Base-by-base conservation (phyloP, 2,113 vertebrate species). In the Opisthocomus hoazin region DNA sequence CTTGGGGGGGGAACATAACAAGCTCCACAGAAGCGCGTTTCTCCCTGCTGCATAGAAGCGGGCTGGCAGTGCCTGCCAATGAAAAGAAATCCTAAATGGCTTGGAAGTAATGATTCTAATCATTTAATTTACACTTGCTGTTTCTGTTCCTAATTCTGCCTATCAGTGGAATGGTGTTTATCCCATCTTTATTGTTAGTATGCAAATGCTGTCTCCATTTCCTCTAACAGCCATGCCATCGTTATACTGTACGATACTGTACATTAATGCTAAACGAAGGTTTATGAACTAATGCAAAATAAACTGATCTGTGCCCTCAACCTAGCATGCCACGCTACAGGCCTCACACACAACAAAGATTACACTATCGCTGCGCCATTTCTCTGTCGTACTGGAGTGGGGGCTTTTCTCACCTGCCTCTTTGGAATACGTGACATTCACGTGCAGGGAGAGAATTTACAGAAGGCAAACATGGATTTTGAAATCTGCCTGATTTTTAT, bases 101-200 rank as follows among this genome's bases (percentile, higher is more conserved):
- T 86, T 70, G 37, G 73, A 96, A 96, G 27, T 75, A 95, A 96
- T 75, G 36, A 93, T 84, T 95, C 66, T 92, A 97, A 97, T 95
- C 84, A 94, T 86, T 92, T 82, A 77, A 94, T 97, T 97, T 94
- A 82, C 61, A 83, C 63, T 96, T 82, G 81, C 65, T 84, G 15
- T 85, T 95, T 95, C 82, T 92, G 20, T 29, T 95, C 46, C 90
- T 84, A 87, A 70, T 96, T 95, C 69, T 84, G 73, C 61, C 70
- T 95, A 89, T 95, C 56, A 91, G 65, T 30, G 81, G 94, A 97
- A 92, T 56, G 39, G 46, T 91, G 76, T 94, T 97, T 97, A 58
- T 91, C 57, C 45, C 37, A 92, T 87, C 84, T 87, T 94, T 94
- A 91, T 58, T 94, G 94, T 90, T 69, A 94, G 61, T 15, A 95